Conservation (phyloP, 92 coral and sea anemone genomes). For the Blastomussa wellsi region DNA sequence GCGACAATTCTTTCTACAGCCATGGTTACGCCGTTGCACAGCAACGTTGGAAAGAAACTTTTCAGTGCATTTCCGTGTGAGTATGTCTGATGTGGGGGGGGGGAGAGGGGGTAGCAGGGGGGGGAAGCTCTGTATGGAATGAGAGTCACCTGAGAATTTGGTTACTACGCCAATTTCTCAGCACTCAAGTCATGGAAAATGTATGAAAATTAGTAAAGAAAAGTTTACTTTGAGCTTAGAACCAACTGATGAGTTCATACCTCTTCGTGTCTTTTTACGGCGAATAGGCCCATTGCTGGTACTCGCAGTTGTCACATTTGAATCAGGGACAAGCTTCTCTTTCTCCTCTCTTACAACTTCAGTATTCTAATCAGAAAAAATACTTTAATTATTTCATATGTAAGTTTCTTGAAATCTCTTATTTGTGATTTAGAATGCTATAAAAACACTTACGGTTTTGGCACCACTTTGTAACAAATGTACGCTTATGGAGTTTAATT, state of each 20-base stretch:
- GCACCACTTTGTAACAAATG: too few relatives aligned
- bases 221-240: background rate
- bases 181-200: background rate
- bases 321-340: background rate
- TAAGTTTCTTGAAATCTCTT: too few relatives aligned
- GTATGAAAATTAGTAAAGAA: background rate
- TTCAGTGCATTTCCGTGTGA: background rate
- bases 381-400: too few relatives aligned
- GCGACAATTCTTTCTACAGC: background rate
- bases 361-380: background rate
- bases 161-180: background rate
- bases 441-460: background rate
- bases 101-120: background rate
- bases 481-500: too few relatives aligned
- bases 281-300: conserved; percentile 1
- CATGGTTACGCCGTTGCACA: too few relatives aligned
- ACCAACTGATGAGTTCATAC: background rate
- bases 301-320: conserved; percentile 8
- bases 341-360: conserved; percentile 7
- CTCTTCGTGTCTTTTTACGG: conserved; percentile 46
- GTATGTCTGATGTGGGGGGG: too few relatives aligned
- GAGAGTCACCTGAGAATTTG: background rate
- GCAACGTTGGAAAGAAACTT: too few relatives aligned
- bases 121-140: background rate
- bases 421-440: background rate